Evolutionary conservation across 2,888 invertebrate species (phyloP).

Genomic region (Balanococcus diminutus): DNA sequence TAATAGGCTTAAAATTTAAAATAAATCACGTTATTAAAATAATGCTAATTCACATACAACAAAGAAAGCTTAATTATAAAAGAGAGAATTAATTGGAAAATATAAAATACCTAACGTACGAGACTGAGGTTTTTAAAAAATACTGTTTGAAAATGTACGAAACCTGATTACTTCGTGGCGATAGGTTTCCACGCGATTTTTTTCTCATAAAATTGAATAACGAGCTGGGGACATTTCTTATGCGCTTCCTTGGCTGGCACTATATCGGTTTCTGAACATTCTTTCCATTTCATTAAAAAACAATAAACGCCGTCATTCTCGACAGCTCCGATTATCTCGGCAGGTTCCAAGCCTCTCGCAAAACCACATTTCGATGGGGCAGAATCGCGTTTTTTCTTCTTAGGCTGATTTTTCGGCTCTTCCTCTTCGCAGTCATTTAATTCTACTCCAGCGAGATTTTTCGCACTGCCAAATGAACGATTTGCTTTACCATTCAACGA

Average conservation of each 20-base stretch:
- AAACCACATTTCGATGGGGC: constrained; percentile 72
- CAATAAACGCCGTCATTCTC: constrained; percentile 89
- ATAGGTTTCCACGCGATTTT: constrained; percentile 81
- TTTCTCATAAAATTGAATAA: constrained; percentile 95
- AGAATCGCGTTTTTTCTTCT: constrained; percentile 45
- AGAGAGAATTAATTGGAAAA: too few species aligned
- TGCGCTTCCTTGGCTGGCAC: constrained; percentile 92
- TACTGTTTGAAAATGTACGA: too few species aligned
- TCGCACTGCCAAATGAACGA: too few species aligned
- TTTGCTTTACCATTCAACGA: too few species aligned
- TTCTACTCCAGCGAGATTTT: background rate
- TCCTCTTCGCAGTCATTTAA: background rate
- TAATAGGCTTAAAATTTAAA: too few species aligned
- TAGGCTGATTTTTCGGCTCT: background rate
- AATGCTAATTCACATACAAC: too few species aligned
- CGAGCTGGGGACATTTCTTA: constrained; percentile 89
- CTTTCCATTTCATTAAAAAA: constrained; percentile 96
- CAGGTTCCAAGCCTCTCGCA: constrained; percentile 80
- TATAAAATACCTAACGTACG: too few species aligned
- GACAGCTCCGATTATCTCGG: constrained; percentile 89
- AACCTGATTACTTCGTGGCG: background rate
- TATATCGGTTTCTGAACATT: constrained; percentile 91
- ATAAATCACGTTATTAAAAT: too few species aligned
- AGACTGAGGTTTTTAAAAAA: too few species aligned
- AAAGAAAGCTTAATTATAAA: too few species aligned